These are phyloP conservation scores for Masnerella sp. DNA, from an alignment of 2,888 invertebrate genomes.

Conservation along the genomic window DNA sequence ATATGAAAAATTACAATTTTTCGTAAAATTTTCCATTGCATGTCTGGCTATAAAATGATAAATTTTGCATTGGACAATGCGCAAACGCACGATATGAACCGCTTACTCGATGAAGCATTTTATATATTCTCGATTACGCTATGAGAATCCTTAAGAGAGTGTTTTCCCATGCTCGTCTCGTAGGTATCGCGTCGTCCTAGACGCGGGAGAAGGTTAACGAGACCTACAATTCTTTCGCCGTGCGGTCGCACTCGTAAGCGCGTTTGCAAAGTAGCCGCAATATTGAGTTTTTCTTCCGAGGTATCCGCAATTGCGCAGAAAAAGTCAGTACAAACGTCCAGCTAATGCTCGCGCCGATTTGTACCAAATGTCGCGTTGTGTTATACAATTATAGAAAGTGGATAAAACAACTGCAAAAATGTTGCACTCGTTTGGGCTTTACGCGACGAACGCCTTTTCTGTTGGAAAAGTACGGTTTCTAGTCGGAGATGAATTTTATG, in stretches of 20 bases:
- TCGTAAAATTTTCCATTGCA: background rate
- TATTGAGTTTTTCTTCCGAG: constrained; percentile 9
- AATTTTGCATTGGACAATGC: too few relatives aligned
- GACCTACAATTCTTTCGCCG: constrained; percentile 40
- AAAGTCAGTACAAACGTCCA: background rate
- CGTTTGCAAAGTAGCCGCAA: constrained; percentile 28
- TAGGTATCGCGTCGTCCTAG: constrained; percentile 41
- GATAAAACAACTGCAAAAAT: constrained; percentile 46
- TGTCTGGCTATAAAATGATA: constrained; percentile 1
- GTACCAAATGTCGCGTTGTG: constrained; percentile 30
- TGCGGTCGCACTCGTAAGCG: background rate
- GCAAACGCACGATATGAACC: background rate
- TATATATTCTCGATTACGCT: constrained; percentile 43
- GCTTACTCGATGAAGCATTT: too few relatives aligned
- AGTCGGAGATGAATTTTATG: too few relatives aligned
- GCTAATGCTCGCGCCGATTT: constrained; percentile 17
- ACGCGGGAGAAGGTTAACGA: constrained; percentile 56
- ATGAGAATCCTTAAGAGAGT: constrained; percentile 53
- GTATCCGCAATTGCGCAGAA: constrained; percentile 1
- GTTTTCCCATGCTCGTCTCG: constrained; percentile 58
- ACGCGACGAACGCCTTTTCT: constrained; percentile 12
- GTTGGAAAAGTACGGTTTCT: too few relatives aligned
- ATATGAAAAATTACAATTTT: too few relatives aligned
- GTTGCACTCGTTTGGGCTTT: constrained; percentile 36
- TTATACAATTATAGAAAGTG: constrained; percentile 58